phyloP scores from a whole-genome alignment of 2,113 vertebrate genomes.

The Nymphicus hollandicus region DNA sequence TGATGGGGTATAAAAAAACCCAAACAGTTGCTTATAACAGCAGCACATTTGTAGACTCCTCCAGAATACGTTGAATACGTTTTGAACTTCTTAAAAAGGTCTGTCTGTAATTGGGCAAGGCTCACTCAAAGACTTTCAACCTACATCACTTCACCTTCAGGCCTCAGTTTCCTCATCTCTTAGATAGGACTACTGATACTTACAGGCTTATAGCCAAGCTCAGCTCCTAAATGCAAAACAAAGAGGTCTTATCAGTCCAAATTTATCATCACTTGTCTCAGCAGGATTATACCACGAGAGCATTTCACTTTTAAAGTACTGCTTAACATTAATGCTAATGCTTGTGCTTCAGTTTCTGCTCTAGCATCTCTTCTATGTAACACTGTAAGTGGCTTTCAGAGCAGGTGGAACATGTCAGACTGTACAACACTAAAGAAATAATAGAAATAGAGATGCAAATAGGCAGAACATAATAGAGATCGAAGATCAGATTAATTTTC shows the following conservation, averaged over 20 bases:
- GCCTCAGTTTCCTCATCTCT: background rate
- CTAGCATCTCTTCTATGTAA: background rate
- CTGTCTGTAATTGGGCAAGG: background rate
- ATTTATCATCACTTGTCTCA: slow-evolving; percentile 12
- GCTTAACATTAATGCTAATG: background rate
- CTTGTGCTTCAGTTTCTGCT: background rate
- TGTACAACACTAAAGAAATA: background rate
- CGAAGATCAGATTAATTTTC: background rate
- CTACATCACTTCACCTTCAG: background rate
- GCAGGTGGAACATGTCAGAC: background rate
- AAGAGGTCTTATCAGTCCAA: background rate
- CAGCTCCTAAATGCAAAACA: background rate
- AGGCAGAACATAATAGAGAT: background rate
- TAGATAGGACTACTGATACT: background rate
- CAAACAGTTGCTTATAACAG: background rate
- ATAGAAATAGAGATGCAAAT: background rate
- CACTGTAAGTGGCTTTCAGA: background rate
- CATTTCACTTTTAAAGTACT: background rate
- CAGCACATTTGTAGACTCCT: background rate
- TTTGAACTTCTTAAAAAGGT: background rate
- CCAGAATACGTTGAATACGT: background rate
- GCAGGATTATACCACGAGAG: background rate
- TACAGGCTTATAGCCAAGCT: background rate
- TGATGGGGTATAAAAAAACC: background rate
- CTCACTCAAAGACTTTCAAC: background rate